Percentiles rank a stretch among this genome's conserved stretches.
Evolutionary conservation across 2,113 vertebrate genomes (phyloP).

Genomic region (Theropithecus gelada): DNA sequence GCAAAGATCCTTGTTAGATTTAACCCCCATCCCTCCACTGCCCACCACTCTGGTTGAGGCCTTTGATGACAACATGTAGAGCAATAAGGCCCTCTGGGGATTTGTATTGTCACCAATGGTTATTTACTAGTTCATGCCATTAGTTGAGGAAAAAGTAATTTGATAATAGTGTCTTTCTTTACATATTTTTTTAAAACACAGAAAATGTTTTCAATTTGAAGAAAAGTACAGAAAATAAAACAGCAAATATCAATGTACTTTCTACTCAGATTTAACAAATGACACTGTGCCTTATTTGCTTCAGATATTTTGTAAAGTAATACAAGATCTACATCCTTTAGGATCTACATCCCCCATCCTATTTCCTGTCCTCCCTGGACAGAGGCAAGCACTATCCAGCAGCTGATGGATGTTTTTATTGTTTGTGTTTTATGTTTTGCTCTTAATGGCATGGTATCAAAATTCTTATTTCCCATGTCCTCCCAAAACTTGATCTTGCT

Average conservation of each 20-base stretch:
- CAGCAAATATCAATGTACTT: neutral
- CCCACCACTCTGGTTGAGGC: neutral
- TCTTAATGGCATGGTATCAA: neutral
- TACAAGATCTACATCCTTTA: neutral
- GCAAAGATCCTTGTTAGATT: neutral
- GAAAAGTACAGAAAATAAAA: neutral
- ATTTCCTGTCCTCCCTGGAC: no score
- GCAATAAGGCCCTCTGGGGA: neutral
- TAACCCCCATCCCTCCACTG: no score
- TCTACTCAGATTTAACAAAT: neutral
- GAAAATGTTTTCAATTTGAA: neutral
- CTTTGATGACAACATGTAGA: no score
- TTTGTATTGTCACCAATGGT: neutral
- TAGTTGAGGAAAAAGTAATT: neutral
- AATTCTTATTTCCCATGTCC: neutral
- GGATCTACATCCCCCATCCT: neutral
- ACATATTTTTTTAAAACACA: neutral
- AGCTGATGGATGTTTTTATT: neutral
- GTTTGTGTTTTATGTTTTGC: neutral
- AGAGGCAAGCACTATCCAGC: neutral
- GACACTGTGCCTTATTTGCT: neutral
- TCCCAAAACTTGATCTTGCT: neutral
- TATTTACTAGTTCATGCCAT: neutral
- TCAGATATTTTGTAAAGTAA: neutral
- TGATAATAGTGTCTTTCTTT: neutral